Evolutionary conservation across 2,797 vertebrate species (phyloP), one percentile per base, ranked within the genome.

Genomic region (Neosilurus mollespiculum): DNA sequence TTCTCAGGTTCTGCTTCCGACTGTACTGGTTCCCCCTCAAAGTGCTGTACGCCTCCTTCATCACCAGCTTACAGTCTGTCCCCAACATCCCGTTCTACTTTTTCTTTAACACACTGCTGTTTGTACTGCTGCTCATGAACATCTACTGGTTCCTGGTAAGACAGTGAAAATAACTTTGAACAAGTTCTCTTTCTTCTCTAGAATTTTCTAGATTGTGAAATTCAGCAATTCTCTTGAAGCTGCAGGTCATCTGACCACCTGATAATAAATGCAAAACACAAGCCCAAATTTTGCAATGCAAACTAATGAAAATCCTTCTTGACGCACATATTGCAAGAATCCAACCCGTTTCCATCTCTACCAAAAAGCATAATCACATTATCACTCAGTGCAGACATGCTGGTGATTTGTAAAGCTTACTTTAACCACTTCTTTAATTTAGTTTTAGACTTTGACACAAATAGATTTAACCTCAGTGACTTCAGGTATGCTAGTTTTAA

Each of bases 111-210:
- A 51, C 91, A 0, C 94, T 99, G 77, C 96, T 99, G 80, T 91
- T 99, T 10, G 58, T 94, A 15, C 93, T 99, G 90, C 94, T 96
- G 9, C 91, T 96, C 88, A 98, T 99, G 98, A 99, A 99, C 90
- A 94, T 99, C 92, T 99, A 99, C 92, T 99, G 98, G 98, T 99
- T 99, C 88, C 90, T 98, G 97, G 98, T 99, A 93, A 96, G 97
- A 89, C 24, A 26, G 22, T 58, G 10, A 11, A 80, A 80, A 30
- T n/a, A 56, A 37, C 1, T 3, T 18, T 67, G 16, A 16, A 67
- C 16, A 43, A 10, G 20, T 16, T 20, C 1, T 56, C 0, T 1
- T 9, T 11, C 34, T 51, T 22, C 20, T 76, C 1, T 22, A n/a
- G 6, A 43, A 37, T 9, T 43, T 61, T 43, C 16, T 11, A 20